phyloP scores from a whole-genome alignment of 1,140 invertebrate species.

The Pseudomyrmex dendroicus region DNA sequence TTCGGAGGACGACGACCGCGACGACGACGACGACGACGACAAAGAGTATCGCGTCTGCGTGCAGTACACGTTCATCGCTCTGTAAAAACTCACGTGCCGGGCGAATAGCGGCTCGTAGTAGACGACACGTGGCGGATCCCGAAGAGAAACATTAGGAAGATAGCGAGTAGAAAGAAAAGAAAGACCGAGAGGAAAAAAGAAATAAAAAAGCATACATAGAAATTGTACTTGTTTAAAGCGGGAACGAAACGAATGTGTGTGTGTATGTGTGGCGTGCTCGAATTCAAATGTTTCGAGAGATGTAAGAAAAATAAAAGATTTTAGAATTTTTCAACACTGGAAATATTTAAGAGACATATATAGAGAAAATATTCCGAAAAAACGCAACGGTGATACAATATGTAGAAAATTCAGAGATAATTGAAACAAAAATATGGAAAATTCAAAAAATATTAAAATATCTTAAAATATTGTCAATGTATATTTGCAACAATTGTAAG shows the following conservation, averaged over 20 bases:
- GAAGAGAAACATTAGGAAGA: conserved; percentile 19
- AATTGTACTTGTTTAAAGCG: conserved; percentile 19
- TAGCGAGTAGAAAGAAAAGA: background rate
- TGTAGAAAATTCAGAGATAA: background rate
- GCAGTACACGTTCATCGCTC: conserved; percentile 40
- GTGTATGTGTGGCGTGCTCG: background rate
- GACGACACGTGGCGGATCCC: conserved; percentile 34
- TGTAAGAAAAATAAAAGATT: too few relatives aligned
- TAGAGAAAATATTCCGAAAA: background rate
- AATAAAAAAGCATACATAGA: background rate
- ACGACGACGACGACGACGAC: background rate
- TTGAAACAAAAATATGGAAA: background rate
- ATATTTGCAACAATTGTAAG: background rate
- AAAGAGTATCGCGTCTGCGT: conserved; percentile 41
- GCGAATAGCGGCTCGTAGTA: conserved; percentile 22
- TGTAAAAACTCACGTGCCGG: conserved; percentile 51
- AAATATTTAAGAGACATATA: background rate
- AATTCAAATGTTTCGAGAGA: conserved; percentile 20
- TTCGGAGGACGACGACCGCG: conserved; percentile 28
- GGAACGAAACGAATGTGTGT: background rate
- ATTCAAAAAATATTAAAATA: background rate
- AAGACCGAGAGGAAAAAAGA: background rate
- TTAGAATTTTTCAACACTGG: too few relatives aligned
- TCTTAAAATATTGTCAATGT: background rate
- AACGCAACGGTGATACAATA: too few relatives aligned